phyloP scores from a whole-genome alignment of 1,140 invertebrate genomes.

The Lutraria rhynchaena region DNA sequence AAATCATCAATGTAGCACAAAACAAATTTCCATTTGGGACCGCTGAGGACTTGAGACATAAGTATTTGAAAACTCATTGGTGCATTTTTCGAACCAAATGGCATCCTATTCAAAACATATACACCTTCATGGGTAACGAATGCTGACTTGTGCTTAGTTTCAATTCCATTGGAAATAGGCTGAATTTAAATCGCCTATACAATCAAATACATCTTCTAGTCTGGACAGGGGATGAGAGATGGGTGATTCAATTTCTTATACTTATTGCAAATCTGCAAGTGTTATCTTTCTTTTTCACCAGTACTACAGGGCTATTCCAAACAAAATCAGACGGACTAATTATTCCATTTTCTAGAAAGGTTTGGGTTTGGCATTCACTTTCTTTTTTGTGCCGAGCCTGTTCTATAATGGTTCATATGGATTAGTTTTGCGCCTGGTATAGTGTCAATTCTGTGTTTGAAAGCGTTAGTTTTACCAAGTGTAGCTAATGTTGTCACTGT shows the following conservation, averaged over 20 bases:
- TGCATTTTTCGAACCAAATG: slow-evolving; percentile 58
- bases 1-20: no score
- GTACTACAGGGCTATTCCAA: no score
- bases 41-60: no score
- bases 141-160: no score
- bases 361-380: slow-evolving; percentile 55
- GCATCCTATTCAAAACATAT: no score
- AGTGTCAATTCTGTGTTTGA: slow-evolving; percentile 60
- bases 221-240: slow-evolving; percentile 39
- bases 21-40: no score
- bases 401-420: no score
- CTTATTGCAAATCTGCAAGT: slow-evolving; percentile 60
- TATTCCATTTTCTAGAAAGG: slow-evolving; percentile 48
- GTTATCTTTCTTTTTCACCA: slow-evolving; percentile 61
- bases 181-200: slow-evolving; percentile 34
- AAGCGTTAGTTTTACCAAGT: slow-evolving; percentile 51
- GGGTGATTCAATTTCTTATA: slow-evolving; percentile 53
- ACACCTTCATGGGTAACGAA: no score
- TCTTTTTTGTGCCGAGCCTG: slow-evolving; percentile 35
- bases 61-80: no score
- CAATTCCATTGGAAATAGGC: no score
- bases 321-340: slow-evolving; percentile 15
- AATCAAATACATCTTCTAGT: slow-evolving; percentile 52
- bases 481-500: slow-evolving; percentile 54
- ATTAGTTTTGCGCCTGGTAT: slow-evolving; percentile 13